These are phyloP conservation scores for Lordiphosa stackelbergi DNA, from an alignment of 1,140 invertebrate genomes.

Conservation along the genomic window DNA sequence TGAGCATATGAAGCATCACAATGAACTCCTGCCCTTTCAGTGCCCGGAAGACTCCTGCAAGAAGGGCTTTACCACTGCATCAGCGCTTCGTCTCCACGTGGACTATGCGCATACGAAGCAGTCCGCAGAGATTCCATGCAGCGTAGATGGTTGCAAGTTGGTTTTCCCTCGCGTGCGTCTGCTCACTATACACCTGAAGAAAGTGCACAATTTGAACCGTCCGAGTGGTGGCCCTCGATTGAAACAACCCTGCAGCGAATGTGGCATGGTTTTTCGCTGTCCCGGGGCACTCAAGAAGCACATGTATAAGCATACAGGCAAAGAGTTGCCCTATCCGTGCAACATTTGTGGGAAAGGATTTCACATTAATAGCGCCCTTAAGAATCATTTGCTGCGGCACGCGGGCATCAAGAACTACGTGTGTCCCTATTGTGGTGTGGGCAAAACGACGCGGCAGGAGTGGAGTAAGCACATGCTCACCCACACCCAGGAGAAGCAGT, in stretches of 20 bases:
- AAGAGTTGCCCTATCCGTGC: constrained; percentile 79
- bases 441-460: constrained; percentile 69
- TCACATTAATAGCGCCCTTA: constrained; percentile 63
- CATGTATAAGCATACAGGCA: constrained; percentile 79
- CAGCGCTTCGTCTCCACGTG: constrained; percentile 60
- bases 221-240: constrained; percentile 27
- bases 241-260: constrained; percentile 56
- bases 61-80: constrained; percentile 68
- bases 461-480: constrained; percentile 71
- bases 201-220: constrained; percentile 61
- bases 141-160: constrained; percentile 50
- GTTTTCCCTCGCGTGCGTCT: constrained; percentile 61
- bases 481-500: constrained; percentile 72
- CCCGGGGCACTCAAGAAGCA: constrained; percentile 77
- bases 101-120: constrained; percentile 64
- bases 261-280: constrained; percentile 63
- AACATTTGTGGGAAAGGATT: constrained; percentile 79
- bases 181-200: constrained; percentile 68
- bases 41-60: constrained; percentile 49
- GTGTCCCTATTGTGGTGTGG: constrained; percentile 73
- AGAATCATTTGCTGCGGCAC: constrained; percentile 70
- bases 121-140: constrained; percentile 49
- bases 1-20: constrained; percentile 73
- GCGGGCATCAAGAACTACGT: constrained; percentile 74
- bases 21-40: constrained; percentile 63